Evolutionary conservation across 2,797 vertebrate genomes (phyloP).

Genomic region (Nothura maculosa): DNA sequence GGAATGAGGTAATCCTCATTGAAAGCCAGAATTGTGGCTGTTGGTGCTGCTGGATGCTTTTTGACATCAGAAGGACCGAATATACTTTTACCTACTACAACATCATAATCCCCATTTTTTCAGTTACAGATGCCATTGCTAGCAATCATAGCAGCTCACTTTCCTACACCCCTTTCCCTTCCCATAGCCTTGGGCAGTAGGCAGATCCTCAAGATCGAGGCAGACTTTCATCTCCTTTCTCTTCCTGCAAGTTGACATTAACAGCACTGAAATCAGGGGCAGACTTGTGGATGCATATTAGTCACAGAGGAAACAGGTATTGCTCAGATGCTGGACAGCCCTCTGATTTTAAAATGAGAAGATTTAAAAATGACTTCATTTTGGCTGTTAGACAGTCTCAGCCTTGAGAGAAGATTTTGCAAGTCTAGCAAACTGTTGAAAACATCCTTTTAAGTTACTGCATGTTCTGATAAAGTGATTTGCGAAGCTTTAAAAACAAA

Average conservation of each 20-base stretch:
- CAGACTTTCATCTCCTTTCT: background rate
- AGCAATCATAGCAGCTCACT: accelerated
- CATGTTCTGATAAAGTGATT: background rate
- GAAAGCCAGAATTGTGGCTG: background rate
- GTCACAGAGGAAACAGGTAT: accelerated
- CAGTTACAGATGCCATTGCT: background rate
- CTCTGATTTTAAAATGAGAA: accelerated
- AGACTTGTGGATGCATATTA: background rate
- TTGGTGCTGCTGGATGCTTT: background rate
- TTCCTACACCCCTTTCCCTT: background rate
- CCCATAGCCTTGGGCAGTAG: background rate
- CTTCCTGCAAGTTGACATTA: accelerated
- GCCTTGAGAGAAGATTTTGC: background rate
- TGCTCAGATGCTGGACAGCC: background rate
- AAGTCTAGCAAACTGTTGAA: conserved; percentile 21
- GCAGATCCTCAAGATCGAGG: background rate
- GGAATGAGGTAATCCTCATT: background rate
- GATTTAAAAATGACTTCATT: background rate
- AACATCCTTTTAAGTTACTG: conserved; percentile 20
- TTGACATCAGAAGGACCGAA: background rate
- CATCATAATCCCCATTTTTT: background rate
- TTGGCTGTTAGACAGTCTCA: background rate
- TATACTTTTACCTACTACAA: background rate
- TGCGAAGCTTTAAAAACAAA: conserved; percentile 33
- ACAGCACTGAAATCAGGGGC: background rate